phyloP scores from a whole-genome alignment of 2,888 invertebrate species.

The Magallana nippona region DNA sequence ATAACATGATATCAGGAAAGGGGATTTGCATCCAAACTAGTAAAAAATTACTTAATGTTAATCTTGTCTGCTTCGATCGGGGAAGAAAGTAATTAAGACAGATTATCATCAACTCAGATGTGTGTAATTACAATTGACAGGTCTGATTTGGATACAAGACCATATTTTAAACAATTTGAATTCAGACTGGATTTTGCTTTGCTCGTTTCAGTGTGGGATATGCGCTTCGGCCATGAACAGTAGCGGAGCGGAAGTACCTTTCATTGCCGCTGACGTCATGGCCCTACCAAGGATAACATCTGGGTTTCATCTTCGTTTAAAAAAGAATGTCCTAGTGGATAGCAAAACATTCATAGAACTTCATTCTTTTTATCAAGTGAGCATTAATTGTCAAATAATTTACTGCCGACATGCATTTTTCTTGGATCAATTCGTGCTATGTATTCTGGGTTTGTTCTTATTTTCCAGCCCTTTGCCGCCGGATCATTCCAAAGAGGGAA shows the following conservation, averaged over 20 bases:
- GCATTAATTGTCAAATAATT: not conserved
- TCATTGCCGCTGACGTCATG: constrained; percentile 51
- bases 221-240: constrained; percentile 37
- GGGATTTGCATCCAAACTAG: too few relatives aligned
- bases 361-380: constrained; percentile 74
- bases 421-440: not conserved
- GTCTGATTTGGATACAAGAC: not conserved
- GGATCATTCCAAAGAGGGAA: constrained; percentile 74
- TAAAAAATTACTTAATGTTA: too few relatives aligned
- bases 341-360: constrained; percentile 72
- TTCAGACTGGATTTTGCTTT: constrained; percentile 5
- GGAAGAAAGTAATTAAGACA: too few relatives aligned
- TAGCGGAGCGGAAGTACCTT: constrained; percentile 48
- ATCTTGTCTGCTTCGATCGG: too few relatives aligned
- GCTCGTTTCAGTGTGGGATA: constrained; percentile 40
- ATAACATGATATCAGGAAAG: too few relatives aligned
- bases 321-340: constrained; percentile 63
- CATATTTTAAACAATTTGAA: not conserved
- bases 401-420: not conserved
- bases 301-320: constrained; percentile 74
- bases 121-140: not conserved
- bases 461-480: constrained; percentile 71
- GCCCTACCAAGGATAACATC: constrained; percentile 70
- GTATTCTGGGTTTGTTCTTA: not conserved
- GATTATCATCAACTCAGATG: not conserved